phyloP scores from a whole-genome alignment of 2,888 invertebrate species.

The Schizaphis graminum region DNA sequence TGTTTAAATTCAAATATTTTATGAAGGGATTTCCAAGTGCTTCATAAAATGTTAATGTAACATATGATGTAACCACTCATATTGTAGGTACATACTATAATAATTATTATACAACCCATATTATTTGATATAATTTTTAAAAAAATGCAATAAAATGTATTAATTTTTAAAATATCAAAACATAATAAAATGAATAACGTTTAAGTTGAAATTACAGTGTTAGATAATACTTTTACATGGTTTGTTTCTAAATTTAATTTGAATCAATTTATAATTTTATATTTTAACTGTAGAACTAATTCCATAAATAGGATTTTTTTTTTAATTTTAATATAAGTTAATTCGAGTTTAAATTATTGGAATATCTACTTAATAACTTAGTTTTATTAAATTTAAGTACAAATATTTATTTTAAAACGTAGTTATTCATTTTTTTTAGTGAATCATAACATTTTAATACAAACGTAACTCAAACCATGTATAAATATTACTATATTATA shows the following conservation, averaged over 20 bases:
- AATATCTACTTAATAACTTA: neutral
- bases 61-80: too few species aligned
- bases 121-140: neutral
- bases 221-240: too few species aligned
- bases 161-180: neutral
- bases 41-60: neutral
- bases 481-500: neutral
- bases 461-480: neutral
- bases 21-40: neutral
- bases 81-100: neutral
- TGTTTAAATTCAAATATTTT: neutral
- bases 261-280: too few species aligned
- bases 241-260: too few species aligned
- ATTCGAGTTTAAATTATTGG: too few species aligned
- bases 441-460: neutral
- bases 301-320: too few species aligned
- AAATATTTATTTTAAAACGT: neutral
- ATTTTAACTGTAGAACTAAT: too few species aligned
- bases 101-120: neutral
- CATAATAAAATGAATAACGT: neutral
- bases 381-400: neutral
- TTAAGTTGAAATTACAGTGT: neutral
- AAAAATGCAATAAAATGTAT: neutral
- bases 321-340: too few species aligned
- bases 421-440: neutral